These are phyloP conservation scores for Trichomalopsis sarcophagae DNA, from an alignment of 1,140 invertebrate species.

Conservation along the genomic window DNA sequence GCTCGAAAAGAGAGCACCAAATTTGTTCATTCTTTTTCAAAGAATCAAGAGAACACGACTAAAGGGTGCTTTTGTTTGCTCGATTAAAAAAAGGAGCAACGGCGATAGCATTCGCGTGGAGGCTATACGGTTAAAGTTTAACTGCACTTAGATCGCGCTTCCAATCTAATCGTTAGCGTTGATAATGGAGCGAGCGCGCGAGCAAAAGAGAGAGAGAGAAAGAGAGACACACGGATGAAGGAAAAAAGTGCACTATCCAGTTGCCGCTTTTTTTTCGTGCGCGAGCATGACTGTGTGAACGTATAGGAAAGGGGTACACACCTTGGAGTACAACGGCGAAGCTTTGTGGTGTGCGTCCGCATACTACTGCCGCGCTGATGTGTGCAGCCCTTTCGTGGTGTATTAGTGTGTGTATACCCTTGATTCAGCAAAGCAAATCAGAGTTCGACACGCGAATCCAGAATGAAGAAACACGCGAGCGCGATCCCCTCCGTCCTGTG, in stretches of 20 bases:
- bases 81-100: slow-evolving; percentile 32
- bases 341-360: slow-evolving; percentile 45
- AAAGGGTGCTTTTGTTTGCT: slow-evolving; percentile 41
- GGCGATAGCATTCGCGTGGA: slow-evolving; percentile 28
- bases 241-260: slow-evolving; percentile 57
- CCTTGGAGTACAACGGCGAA: not conserved
- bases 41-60: not conserved
- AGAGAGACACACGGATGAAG: slow-evolving; percentile 3
- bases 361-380: slow-evolving; percentile 32
- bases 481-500: slow-evolving; percentile 55
- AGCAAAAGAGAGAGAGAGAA: slow-evolving; percentile 8
- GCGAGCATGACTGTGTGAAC: slow-evolving; percentile 46
- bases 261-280: slow-evolving; percentile 54
- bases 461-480: slow-evolving; percentile 72
- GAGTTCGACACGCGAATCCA: slow-evolving; percentile 73
- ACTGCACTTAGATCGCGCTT: slow-evolving; percentile 37
- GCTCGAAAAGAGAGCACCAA: not conserved
- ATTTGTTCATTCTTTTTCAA: slow-evolving; percentile 12
- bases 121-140: slow-evolving; percentile 43
- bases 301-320: not conserved
- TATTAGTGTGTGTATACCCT: slow-evolving; percentile 62
- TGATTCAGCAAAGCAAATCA: slow-evolving; percentile 75
- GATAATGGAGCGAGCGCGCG: slow-evolving; percentile 38
- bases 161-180: slow-evolving; percentile 45
- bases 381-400: slow-evolving; percentile 36